A percentile compares a stretch with the other conserved stretches of the same genome.
Evolutionary conservation across 2,113 vertebrate species (phyloP).

Genomic region (Heptranchias perlo): DNA sequence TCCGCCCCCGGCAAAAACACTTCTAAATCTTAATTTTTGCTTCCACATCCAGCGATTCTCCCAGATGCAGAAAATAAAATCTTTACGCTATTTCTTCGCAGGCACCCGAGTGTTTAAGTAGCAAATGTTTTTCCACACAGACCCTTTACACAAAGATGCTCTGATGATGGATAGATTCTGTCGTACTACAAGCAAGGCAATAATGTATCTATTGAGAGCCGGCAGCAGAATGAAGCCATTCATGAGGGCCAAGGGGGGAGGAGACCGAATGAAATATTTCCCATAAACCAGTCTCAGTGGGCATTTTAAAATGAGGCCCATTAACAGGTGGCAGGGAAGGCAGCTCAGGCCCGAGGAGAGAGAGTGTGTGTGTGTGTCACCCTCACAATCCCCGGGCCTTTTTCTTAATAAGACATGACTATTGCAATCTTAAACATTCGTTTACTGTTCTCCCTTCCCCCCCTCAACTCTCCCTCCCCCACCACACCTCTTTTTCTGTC

Average conservation of each 20-base stretch:
- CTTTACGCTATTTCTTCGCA: background rate
- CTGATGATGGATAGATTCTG: conserved; percentile 11
- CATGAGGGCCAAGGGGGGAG: conserved; percentile 30
- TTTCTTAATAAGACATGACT: no score
- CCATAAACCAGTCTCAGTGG: conserved; percentile 30
- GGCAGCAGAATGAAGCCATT: conserved; percentile 28
- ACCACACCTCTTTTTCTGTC: no score
- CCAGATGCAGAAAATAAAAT: no score
- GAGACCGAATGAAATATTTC: conserved; percentile 31
- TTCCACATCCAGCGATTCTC: background rate
- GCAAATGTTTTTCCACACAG: background rate
- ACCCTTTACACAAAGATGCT: background rate
- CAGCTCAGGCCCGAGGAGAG: background rate
- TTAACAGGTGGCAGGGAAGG: background rate
- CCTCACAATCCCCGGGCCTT: no score
- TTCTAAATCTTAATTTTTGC: background rate
- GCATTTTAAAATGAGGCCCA: conserved; percentile 23
- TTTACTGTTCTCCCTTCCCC: no score
- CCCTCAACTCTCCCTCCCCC: no score
- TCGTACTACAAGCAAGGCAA: background rate
- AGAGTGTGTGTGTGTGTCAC: background rate
- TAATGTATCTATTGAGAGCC: conserved; percentile 34
- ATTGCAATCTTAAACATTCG: no score
- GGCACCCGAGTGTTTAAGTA: background rate
- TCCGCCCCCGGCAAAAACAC: background rate